phyloP scores from a whole-genome alignment of 2,797 vertebrate genomes.

The Gallinago stenura region DNA sequence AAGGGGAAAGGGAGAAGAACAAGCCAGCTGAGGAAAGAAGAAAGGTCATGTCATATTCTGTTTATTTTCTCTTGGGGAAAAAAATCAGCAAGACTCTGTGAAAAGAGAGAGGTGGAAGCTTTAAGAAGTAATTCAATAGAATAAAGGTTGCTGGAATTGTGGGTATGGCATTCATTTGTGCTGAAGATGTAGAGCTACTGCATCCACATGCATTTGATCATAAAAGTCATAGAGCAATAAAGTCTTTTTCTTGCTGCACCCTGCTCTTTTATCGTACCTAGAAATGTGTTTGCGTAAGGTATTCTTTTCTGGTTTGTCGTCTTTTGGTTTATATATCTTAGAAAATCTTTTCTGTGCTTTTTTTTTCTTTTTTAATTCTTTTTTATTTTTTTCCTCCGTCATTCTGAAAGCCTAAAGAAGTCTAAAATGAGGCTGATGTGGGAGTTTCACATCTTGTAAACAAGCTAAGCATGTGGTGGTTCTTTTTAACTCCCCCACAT shows the following conservation, averaged over 20 bases:
- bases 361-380: neutral
- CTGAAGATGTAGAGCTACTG: constrained; percentile 3
- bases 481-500: neutral
- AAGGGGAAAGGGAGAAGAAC: neutral
- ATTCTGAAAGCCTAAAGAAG: neutral
- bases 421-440: constrained; percentile 6
- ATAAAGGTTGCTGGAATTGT: constrained; percentile 18
- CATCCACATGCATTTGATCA: constrained; percentile 33
- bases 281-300: neutral
- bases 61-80: constrained; percentile 42
- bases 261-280: neutral
- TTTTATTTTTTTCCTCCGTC: neutral
- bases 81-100: neutral
- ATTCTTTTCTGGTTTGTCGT: neutral
- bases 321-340: neutral
- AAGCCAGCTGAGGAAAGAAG: neutral
- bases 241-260: neutral
- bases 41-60: constrained; percentile 13
- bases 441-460: constrained; percentile 12
- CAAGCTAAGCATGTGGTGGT: neutral
- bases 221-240: constrained; percentile 11
- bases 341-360: neutral
- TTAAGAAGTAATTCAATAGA: constrained; percentile 39
- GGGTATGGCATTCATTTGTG: constrained; percentile 11
- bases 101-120: constrained; percentile 44